Evolutionary conservation across 2,113 vertebrate species (phyloP).

Genomic region (Grantiella picta): DNA sequence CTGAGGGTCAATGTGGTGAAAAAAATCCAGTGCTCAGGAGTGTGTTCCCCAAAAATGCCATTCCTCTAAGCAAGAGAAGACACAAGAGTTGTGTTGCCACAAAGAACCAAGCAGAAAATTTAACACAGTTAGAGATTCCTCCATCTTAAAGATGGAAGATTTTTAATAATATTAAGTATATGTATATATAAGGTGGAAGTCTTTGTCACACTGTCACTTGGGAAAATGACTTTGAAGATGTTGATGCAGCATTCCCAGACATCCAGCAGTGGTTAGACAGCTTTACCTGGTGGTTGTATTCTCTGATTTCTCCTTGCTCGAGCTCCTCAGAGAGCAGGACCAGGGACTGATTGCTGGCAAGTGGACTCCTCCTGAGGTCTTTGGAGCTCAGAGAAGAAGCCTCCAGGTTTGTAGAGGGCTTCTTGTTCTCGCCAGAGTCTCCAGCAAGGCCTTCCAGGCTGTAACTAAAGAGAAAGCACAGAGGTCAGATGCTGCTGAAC

Average conservation of each 20-base stretch:
- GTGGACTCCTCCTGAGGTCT: constrained; percentile 58
- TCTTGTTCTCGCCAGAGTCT: constrained; percentile 69
- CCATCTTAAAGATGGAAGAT: neutral
- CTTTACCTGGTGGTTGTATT: constrained; percentile 78
- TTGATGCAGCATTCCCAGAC: neutral
- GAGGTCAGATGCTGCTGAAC: neutral
- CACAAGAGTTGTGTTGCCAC: neutral
- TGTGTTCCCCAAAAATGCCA: neutral
- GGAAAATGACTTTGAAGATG: neutral
- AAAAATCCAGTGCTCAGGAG: neutral
- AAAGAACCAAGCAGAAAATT: neutral
- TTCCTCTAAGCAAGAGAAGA: neutral
- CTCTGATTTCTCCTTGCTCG: constrained; percentile 72
- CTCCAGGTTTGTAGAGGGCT: constrained; percentile 67
- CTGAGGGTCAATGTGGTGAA: neutral
- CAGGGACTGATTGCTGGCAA: constrained; percentile 79
- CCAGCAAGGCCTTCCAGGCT: constrained; percentile 91
- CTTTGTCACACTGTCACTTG: neutral
- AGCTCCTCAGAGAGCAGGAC: constrained; percentile 87
- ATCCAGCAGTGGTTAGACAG: neutral
- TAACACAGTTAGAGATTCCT: neutral
- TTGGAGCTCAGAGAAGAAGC: constrained; percentile 54
- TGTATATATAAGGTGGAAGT: neutral
- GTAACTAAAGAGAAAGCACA: constrained; percentile 78
- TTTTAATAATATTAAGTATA: neutral